A percentile compares a stretch with the other conserved stretches of the same genome.
These are phyloP conservation scores for Pavo muticus DNA, from an alignment of 2,113 vertebrate genomes.

Conservation along the genomic window DNA sequence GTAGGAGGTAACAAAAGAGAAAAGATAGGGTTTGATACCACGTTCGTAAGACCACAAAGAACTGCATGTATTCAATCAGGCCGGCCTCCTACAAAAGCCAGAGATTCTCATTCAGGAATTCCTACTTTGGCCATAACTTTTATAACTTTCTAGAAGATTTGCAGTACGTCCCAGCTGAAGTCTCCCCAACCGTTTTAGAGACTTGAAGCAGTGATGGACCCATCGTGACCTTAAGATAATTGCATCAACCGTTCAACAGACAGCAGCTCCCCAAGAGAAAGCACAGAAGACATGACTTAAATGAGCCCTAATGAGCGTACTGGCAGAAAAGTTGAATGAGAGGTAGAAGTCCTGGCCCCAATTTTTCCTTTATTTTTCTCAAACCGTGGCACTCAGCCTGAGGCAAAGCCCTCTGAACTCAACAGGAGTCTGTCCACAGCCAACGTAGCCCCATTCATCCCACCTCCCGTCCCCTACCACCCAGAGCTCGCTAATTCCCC, in stretches of 20 bases:
- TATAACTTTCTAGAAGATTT: not conserved
- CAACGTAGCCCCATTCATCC: not conserved
- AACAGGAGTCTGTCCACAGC: not conserved
- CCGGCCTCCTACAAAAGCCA: not conserved
- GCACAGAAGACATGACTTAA: fast-evolving
- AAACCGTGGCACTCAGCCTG: not conserved
- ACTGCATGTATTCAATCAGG: fast-evolving
- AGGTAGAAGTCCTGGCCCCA: not conserved
- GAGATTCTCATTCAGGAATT: not conserved
- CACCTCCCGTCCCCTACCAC: not conserved
- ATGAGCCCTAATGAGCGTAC: not conserved
- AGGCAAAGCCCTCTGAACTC: slow-evolving; percentile 24
- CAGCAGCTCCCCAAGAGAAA: not conserved
- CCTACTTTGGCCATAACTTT: not conserved
- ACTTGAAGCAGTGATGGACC: not conserved
- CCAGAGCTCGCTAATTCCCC: not conserved
- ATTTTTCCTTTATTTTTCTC: not conserved
- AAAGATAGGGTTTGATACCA: fast-evolving
- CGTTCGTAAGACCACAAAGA: fast-evolving
- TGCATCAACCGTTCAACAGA: not conserved
- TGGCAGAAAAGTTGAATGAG: not conserved
- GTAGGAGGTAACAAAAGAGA: fast-evolving
- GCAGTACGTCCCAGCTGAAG: not conserved
- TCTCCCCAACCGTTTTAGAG: not conserved
- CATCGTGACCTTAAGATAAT: not conserved